These are phyloP conservation scores for Rhabdomys dilectus DNA, from an alignment of 2,113 vertebrate species.

Conservation along the genomic window DNA sequence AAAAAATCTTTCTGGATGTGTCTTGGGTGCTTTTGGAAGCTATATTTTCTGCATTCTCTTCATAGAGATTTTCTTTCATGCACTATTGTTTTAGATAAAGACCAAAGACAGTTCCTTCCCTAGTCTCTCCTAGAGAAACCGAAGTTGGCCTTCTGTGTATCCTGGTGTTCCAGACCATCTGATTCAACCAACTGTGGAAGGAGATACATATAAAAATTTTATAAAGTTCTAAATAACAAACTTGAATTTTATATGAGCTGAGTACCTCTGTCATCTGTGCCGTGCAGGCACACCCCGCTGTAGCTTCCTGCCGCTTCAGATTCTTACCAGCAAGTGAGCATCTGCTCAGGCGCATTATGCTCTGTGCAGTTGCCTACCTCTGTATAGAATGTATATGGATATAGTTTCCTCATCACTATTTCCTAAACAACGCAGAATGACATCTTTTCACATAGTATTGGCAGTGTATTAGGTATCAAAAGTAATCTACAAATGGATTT, in stretches of 20 bases:
- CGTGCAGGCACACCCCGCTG: neutral
- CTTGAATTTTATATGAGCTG: neutral
- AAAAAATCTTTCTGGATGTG: neutral
- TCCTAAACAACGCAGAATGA: neutral
- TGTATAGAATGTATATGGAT: neutral
- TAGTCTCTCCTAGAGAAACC: neutral
- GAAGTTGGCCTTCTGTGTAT: neutral
- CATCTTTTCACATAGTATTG: neutral
- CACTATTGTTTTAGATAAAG: slow-evolving; percentile 20
- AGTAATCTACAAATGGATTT: neutral
- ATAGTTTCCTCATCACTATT: neutral
- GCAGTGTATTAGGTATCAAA: neutral
- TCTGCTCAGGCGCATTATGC: accelerated
- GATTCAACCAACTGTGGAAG: neutral
- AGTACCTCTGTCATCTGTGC: too few relatives aligned
- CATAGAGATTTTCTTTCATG: neutral
- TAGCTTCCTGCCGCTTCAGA: neutral
- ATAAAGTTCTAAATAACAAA: neutral
- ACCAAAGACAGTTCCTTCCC: neutral
- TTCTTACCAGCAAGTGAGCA: neutral
- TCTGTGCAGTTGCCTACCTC: neutral
- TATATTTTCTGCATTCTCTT: neutral
- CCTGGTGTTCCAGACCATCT: neutral
- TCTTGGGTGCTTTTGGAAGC: neutral
- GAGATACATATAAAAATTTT: neutral